These are phyloP conservation scores for Falco naumanni DNA, from an alignment of 2,797 vertebrate species.

Conservation along the genomic window DNA sequence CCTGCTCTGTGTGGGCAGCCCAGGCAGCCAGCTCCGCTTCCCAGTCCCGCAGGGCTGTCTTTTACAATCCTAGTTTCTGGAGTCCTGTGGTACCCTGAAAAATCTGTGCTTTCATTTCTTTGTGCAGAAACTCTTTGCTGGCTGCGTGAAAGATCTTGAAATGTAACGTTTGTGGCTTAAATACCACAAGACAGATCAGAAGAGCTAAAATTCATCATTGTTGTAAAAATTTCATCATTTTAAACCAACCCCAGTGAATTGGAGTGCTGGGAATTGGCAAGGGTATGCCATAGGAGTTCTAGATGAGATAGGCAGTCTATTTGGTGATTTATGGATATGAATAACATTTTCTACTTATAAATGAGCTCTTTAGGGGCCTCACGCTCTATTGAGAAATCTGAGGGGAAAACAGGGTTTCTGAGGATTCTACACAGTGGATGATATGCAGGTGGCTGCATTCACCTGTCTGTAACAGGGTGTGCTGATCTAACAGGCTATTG, in stretches of 20 bases:
- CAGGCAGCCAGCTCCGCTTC: neutral
- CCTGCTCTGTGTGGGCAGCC: neutral
- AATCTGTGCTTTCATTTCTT: neutral
- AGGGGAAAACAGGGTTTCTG: neutral
- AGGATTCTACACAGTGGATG: neutral
- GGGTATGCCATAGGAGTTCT: neutral
- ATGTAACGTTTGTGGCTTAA: neutral
- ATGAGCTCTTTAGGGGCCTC: neutral
- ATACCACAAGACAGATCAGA: neutral
- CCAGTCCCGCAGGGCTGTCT: neutral
- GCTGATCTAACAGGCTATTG: neutral
- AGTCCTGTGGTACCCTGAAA: neutral
- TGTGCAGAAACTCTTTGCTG: neutral
- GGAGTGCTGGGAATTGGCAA: neutral
- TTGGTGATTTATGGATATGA: neutral
- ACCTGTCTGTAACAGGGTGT: neutral
- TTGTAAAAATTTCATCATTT: neutral
- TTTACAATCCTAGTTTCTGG: neutral
- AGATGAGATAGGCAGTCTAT: neutral
- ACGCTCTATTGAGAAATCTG: neutral
- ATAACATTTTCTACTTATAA: neutral
- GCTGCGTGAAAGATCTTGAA: neutral
- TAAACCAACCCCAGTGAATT: neutral
- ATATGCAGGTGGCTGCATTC: neutral
- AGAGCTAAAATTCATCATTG: neutral